A percentile compares a stretch with the other conserved stretches of the same genome.
Evolutionary conservation across 2,797 vertebrate genomes (phyloP).

Genomic region (Centroberyx gerrardi): DNA sequence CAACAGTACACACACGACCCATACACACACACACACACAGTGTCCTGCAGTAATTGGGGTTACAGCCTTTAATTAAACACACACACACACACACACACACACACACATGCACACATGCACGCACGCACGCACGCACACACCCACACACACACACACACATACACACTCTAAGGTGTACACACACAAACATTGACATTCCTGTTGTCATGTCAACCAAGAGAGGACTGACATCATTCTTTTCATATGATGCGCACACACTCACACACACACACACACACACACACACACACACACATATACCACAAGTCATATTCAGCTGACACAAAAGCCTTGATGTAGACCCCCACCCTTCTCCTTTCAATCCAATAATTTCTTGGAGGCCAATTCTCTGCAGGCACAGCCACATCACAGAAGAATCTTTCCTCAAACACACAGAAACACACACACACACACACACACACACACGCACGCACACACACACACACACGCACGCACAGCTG

Average conservation of each 20-base stretch:
- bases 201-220: neutral
- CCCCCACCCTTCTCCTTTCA: constrained; percentile 38
- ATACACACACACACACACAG: neutral
- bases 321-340: constrained; percentile 53
- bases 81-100: neutral
- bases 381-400: constrained; percentile 54
- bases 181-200: neutral
- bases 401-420: constrained; percentile 38
- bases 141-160: neutral
- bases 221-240: neutral
- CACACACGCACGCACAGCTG: constrained; percentile 24
- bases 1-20: neutral
- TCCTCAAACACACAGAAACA: neutral
- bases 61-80: neutral
- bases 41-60: neutral
- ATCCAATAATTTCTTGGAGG: constrained; percentile 58
- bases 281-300: constrained; percentile 12
- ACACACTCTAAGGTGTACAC: neutral
- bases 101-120: neutral
- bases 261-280: constrained; percentile 5
- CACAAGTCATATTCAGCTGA: constrained; percentile 44
- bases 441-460: neutral
- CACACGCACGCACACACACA: constrained; percentile 12
- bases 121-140: neutral
- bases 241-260: neutral